Evolutionary conservation across 2,113 vertebrate species (phyloP).

Genomic region (Chaetorhynchus papuensis): DNA sequence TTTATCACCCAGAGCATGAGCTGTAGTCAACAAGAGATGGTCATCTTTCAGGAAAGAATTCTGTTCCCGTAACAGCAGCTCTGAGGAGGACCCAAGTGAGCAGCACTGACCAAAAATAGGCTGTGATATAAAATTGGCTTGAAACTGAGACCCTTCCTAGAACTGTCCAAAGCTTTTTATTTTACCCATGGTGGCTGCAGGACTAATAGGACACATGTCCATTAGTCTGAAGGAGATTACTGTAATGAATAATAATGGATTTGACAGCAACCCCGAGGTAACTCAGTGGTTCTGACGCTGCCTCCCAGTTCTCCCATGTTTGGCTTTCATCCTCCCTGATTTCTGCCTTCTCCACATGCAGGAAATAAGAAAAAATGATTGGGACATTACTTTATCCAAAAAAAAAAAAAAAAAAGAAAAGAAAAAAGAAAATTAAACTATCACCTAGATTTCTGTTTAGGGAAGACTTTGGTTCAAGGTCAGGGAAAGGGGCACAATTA

Average conservation of each 20-base stretch:
- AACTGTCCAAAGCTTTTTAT: constrained; percentile 18
- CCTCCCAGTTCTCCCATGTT: neutral
- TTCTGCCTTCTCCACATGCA: neutral
- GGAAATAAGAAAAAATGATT: neutral
- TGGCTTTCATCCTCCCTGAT: neutral
- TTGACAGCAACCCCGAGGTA: constrained; percentile 44
- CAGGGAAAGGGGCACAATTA: neutral
- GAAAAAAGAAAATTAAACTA: neutral
- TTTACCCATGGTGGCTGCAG: neutral
- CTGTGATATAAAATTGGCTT: neutral
- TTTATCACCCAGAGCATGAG: neutral
- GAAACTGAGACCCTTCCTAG: constrained; percentile 1
- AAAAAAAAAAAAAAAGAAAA: neutral
- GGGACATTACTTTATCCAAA: neutral
- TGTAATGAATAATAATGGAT: constrained; percentile 8
- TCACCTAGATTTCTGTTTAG: neutral
- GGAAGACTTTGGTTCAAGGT: neutral
- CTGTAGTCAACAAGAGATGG: neutral
- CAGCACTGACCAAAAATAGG: neutral
- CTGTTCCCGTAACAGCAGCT: neutral
- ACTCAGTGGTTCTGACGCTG: constrained; percentile 6
- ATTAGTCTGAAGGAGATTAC: neutral
- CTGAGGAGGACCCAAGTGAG: neutral
- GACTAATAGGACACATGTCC: neutral
- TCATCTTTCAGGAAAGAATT: neutral